These are phyloP conservation scores for Eumacrocentrus americanus DNA, from an alignment of 2,888 invertebrate species.

Conservation along the genomic window DNA sequence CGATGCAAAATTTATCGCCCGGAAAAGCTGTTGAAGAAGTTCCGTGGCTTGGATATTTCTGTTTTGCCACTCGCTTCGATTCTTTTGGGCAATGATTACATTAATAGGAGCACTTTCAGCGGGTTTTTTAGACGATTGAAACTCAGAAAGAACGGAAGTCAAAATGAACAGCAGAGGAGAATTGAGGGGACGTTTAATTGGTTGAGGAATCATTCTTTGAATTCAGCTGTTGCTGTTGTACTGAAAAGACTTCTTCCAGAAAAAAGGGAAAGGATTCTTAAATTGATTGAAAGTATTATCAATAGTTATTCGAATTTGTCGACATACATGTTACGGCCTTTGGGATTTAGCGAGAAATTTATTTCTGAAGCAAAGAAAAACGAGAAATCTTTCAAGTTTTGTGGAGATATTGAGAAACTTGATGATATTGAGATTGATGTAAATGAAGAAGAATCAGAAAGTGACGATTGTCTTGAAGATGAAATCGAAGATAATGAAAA, in stretches of 20 bases:
- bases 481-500: constrained; percentile 36
- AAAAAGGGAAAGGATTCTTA: constrained; percentile 64
- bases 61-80: constrained; percentile 81
- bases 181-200: constrained; percentile 77
- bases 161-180: constrained; percentile 70
- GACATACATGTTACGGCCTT: constrained; percentile 68
- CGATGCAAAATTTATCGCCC: constrained; percentile 77
- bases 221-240: constrained; percentile 73
- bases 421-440: constrained; percentile 23
- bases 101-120: constrained; percentile 70
- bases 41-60: constrained; percentile 70
- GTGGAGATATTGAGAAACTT: constrained; percentile 40
- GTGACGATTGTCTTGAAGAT: constrained; percentile 28
- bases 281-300: constrained; percentile 69
- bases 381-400: constrained; percentile 42
- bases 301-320: constrained; percentile 69
- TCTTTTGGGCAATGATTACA: constrained; percentile 89
- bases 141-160: constrained; percentile 59
- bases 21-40: constrained; percentile 71
- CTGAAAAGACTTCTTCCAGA: constrained; percentile 68
- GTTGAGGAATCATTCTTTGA: constrained; percentile 74
- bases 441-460: constrained; percentile 31
- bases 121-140: constrained; percentile 74
- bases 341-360: constrained; percentile 56
- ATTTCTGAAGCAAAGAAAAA: constrained; percentile 23